Base-by-base conservation (phyloP, 2,888 invertebrate species). In the Fabriciana adippe region DNA sequence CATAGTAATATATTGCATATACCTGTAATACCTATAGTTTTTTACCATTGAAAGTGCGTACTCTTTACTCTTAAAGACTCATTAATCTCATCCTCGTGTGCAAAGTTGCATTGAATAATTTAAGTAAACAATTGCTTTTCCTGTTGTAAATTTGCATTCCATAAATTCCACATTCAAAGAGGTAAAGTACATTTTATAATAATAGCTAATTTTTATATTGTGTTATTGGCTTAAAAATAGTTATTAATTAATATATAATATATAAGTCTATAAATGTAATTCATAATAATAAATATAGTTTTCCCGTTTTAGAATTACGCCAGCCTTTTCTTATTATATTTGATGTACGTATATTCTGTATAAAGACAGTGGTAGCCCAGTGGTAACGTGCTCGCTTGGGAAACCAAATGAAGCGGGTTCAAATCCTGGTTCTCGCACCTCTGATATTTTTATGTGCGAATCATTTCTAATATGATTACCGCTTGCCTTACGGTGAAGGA, bases 121-220 rank as follows among this genome's bases (percentile, higher is more conserved):
- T 50, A 64, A 55, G n/a, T 45, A 59, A n/a, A 41, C 18, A 48
- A 15, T 14, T 15, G 0, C 21, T 73, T 70, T 71, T 64, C 53
- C 55, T 72, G 55, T 59, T 59, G 18, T 18, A 26, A 11, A 67
- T 69, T 67, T 59, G 67, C 66, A 54, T 64, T 4, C 48, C 47
- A 66, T 64, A 67, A 67, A 61, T 31, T 53, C 63, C 70, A 55
- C 57, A 50, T 41, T 69, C 26, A 53, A 54, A 41, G 26, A 55
- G 48, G 53, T 62, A 57, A 51, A 59, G 48, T 35, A 51, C 18
- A 50, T 35, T 61, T 15, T n/a, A 8, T 26, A 55, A 18, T 45
- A 26, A 16, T 14, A 26, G n/a, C 45, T 57, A 47, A 51, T 65
- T 57, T 59, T 57, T 65, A 21, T 21, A 45, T 45, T 41, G 6